Conservation (phyloP, 2,113 vertebrate species). For the Bolborhynchus lineola region DNA sequence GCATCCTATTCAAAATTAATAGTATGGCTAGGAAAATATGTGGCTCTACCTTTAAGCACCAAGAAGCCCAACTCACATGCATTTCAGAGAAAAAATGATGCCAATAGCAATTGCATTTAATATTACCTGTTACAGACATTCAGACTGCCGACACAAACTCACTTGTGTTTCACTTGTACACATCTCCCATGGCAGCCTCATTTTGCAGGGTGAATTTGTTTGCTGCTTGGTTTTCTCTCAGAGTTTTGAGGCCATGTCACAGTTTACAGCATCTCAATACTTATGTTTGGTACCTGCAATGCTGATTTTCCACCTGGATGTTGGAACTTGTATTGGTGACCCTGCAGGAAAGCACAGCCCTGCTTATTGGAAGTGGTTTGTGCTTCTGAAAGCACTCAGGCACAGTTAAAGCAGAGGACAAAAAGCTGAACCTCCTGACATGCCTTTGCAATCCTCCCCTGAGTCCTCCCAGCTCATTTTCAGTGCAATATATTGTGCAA, state of each 20-base stretch:
- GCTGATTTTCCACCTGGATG: background rate
- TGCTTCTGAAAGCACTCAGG: background rate
- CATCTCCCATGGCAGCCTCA: background rate
- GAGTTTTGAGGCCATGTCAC: background rate
- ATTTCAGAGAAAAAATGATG: background rate
- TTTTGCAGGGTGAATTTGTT: background rate
- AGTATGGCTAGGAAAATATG: background rate
- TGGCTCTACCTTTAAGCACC: background rate
- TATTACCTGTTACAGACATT: background rate
- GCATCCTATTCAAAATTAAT: background rate
- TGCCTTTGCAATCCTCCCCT: background rate
- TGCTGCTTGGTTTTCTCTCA: background rate
- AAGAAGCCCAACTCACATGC: background rate
- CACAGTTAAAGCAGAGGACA: background rate
- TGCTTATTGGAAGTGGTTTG: accelerated
- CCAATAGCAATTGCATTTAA: background rate
- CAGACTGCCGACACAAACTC: accelerated
- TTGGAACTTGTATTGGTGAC: background rate
- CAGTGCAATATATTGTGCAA: background rate
- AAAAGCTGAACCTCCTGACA: background rate
- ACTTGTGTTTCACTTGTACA: no score
- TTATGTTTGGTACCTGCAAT: background rate
- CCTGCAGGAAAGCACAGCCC: background rate
- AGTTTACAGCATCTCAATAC: background rate
- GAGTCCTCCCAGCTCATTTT: background rate